phyloP scores from a whole-genome alignment of 2,888 invertebrate genomes.

The Metalampra italica region DNA sequence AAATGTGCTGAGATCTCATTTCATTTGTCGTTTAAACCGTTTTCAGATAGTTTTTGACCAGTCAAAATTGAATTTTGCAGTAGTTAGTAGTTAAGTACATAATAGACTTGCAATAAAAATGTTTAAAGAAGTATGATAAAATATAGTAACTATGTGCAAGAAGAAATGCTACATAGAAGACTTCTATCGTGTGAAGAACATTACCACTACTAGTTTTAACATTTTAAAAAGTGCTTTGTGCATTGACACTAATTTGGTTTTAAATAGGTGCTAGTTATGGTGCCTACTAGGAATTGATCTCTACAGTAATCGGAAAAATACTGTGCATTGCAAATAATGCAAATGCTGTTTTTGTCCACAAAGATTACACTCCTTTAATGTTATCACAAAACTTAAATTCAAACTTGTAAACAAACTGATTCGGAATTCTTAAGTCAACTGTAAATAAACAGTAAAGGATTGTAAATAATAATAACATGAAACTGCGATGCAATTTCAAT shows the following conservation, averaged over 20 bases:
- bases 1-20: too few relatives aligned
- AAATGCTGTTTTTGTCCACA: too few relatives aligned
- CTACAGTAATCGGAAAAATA: slow-evolving; percentile 2
- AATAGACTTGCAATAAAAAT: slow-evolving; percentile 18
- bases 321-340: background rate
- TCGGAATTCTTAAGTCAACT: background rate
- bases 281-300: slow-evolving; percentile 3
- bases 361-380: too few relatives aligned
- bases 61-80: background rate
- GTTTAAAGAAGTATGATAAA: slow-evolving; percentile 6
- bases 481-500: background rate
- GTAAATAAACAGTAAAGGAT: background rate
- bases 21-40: too few relatives aligned
- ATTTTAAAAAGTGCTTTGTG: slow-evolving; percentile 48
- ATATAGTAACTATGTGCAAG: slow-evolving; percentile 1
- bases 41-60: too few relatives aligned
- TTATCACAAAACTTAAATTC: too few relatives aligned
- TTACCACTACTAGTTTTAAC: slow-evolving; percentile 11
- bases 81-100: background rate
- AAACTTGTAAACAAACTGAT: background rate
- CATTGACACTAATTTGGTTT: slow-evolving; percentile 37
- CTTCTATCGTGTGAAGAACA: slow-evolving; percentile 7
- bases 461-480: background rate
- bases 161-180: slow-evolving; percentile 10
- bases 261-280: slow-evolving; percentile 8